phyloP scores from a whole-genome alignment of 2,888 invertebrate genomes.

The Drosophila prostipennis region DNA sequence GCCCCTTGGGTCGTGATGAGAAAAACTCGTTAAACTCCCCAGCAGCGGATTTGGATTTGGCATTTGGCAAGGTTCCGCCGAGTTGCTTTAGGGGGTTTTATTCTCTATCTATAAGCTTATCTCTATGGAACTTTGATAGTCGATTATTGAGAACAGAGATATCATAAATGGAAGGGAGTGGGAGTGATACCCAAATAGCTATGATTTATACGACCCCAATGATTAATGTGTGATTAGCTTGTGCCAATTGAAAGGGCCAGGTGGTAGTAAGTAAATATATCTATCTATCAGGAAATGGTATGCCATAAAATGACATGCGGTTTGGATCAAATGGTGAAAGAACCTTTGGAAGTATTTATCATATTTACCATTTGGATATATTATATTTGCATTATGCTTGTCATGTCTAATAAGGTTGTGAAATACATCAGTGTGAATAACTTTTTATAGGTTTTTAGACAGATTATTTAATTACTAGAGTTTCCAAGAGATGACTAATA shows the following conservation, averaged over 20 bases:
- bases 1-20: conserved; percentile 18
- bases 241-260: conserved; percentile 17
- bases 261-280: conserved; percentile 2
- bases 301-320: neutral
- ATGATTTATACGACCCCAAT: conserved; percentile 66
- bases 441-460: too few relatives aligned
- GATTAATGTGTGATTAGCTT: conserved; percentile 37
- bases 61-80: neutral
- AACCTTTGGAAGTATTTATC: neutral
- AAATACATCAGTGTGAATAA: too few relatives aligned
- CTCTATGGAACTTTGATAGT: conserved; percentile 38
- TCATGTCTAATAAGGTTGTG: too few relatives aligned
- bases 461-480: neutral
- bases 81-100: neutral
- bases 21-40: conserved; percentile 5
- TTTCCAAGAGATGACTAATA: neutral
- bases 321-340: conserved; percentile 1
- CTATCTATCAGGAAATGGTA: conserved; percentile 16
- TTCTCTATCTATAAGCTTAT: conserved; percentile 44
- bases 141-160: conserved; percentile 27
- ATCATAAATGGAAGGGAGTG: conserved; percentile 3
- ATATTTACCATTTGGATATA: neutral
- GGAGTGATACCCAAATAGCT: conserved; percentile 43
- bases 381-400: too few relatives aligned
- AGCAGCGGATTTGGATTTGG: neutral